A percentile compares a stretch with the other conserved stretches of the same genome.
Evolutionary conservation across 2,888 invertebrate genomes (phyloP).

Genomic region (Agrotis exclamationis): DNA sequence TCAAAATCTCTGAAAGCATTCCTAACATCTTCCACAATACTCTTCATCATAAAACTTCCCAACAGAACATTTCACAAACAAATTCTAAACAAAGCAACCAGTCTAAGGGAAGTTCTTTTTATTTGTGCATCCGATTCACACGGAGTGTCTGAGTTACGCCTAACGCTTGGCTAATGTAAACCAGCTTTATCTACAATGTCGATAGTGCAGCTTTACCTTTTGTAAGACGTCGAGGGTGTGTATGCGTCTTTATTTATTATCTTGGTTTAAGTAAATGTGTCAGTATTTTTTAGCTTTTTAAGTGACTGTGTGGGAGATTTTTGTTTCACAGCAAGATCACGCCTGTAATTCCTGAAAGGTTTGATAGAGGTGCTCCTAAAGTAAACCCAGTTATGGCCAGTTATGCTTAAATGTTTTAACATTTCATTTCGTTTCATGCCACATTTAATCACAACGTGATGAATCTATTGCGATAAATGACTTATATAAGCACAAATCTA

Average conservation of each 20-base stretch:
- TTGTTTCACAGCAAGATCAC: too few species aligned
- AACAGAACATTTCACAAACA: constrained; percentile 17
- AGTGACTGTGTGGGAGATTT: not conserved
- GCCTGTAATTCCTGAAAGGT: too few species aligned
- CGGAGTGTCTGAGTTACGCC: constrained; percentile 46
- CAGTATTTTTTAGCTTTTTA: not conserved
- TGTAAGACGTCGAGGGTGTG: not conserved
- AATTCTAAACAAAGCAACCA: constrained; percentile 44
- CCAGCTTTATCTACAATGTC: constrained; percentile 54
- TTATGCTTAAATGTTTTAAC: too few species aligned
- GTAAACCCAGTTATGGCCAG: too few species aligned
- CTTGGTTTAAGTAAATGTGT: constrained; percentile 20
- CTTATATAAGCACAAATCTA: too few species aligned
- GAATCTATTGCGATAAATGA: too few species aligned
- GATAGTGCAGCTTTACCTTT: constrained; percentile 38
- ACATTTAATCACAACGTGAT: too few species aligned
- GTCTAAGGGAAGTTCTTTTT: constrained; percentile 34
- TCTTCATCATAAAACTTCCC: constrained; percentile 4
- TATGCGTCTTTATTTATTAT: constrained; percentile 32
- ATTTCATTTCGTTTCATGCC: too few species aligned
- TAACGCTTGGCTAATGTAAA: constrained; percentile 60
- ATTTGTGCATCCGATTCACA: constrained; percentile 60
- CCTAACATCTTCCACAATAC: too few species aligned
- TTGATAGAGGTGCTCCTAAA: too few species aligned
- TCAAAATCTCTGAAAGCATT: not conserved